These are phyloP conservation scores for Pseudomyrmex sp. DNA, from an alignment of 1,140 invertebrate genomes.

Conservation along the genomic window DNA sequence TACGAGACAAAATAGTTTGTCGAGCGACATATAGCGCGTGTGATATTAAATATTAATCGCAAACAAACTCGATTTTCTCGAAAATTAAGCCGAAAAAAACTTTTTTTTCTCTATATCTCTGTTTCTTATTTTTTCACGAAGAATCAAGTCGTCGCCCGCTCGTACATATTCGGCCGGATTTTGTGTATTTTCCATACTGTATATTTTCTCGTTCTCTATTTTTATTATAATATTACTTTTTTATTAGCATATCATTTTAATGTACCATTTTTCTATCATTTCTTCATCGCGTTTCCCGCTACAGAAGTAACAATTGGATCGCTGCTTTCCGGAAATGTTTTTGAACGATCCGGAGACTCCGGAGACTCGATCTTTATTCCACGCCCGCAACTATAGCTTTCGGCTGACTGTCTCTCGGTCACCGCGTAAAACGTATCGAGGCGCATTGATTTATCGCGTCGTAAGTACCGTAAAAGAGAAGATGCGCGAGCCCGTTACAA, in stretches of 20 bases:
- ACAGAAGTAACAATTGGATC: background rate
- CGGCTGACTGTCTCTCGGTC: background rate
- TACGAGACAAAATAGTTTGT: no score
- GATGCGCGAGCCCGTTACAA: background rate
- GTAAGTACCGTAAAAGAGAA: conserved; percentile 18
- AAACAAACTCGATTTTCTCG: no score
- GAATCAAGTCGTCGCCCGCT: no score
- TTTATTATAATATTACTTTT: no score
- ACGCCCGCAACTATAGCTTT: conserved; percentile 19
- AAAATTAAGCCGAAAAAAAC: no score
- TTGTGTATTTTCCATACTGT: no score
- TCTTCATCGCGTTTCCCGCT: background rate
- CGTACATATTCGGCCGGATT: no score
- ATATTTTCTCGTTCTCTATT: no score
- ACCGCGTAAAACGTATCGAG: conserved; percentile 20
- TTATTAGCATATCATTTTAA: background rate
- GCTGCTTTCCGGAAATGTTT: background rate
- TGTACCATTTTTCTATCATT: background rate
- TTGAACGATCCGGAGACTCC: background rate
- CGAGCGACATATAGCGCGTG: no score
- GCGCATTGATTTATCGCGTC: conserved; percentile 49
- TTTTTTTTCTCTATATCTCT: no score
- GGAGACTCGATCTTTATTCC: background rate
- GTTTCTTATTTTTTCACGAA: no score
- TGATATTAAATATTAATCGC: no score